These are phyloP conservation scores for Hemithea aestivaria DNA, from an alignment of 2,888 invertebrate species.

Conservation along the genomic window DNA sequence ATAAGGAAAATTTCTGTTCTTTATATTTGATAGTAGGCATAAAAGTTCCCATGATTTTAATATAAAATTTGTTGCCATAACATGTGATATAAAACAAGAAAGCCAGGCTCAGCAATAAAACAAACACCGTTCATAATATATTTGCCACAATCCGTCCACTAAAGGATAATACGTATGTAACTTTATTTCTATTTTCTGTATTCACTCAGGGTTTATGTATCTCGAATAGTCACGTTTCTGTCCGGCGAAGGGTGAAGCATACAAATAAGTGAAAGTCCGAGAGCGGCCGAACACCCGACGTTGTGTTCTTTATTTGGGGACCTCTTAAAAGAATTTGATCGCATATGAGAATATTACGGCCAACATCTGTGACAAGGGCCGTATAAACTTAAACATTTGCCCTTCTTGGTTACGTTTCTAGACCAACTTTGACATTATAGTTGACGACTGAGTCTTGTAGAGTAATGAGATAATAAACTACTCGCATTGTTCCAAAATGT, in stretches of 20 bases:
- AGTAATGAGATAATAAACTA: too few species aligned
- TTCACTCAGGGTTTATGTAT: slow-evolving; percentile 79
- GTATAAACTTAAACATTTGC: slow-evolving; percentile 69
- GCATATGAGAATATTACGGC: slow-evolving; percentile 75
- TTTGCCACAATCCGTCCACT: slow-evolving; percentile 68
- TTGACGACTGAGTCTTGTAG: too few species aligned
- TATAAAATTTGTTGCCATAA: too few species aligned
- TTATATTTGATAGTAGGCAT: too few species aligned
- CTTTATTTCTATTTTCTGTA: slow-evolving; percentile 79
- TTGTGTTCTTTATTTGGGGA: slow-evolving; percentile 75
- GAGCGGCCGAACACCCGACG: slow-evolving; percentile 68
- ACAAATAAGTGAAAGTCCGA: slow-evolving; percentile 78
- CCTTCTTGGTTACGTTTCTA: too few species aligned
- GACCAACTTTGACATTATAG: slow-evolving; percentile 18
- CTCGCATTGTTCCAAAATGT: too few species aligned
- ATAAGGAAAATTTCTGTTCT: too few species aligned
- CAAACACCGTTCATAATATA: slow-evolving; percentile 41
- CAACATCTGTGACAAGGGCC: slow-evolving; percentile 76
- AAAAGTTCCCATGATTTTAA: too few species aligned
- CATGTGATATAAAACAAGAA: slow-evolving; percentile 31
- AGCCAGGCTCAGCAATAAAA: slow-evolving; percentile 40
- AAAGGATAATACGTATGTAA: slow-evolving; percentile 77
- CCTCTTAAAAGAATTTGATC: slow-evolving; percentile 79
- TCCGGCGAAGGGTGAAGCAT: slow-evolving; percentile 73
- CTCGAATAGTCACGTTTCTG: slow-evolving; percentile 78